A percentile compares a stretch with the other conserved stretches of the same genome.
Evolutionary conservation across 2,113 vertebrate genomes (phyloP).

Genomic region (Atlantisia rogersi): DNA sequence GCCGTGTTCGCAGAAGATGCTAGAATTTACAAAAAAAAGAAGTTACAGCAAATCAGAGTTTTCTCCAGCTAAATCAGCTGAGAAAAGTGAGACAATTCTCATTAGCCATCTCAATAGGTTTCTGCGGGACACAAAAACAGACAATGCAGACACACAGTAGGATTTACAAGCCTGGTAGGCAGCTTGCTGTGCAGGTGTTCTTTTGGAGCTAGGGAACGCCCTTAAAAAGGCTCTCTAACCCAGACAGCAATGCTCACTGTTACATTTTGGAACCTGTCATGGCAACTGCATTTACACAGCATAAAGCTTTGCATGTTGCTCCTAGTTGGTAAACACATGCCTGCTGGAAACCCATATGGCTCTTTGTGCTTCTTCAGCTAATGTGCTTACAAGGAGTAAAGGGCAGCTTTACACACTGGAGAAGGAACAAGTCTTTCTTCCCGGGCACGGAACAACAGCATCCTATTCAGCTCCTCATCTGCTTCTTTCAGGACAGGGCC

Average conservation of each 20-base stretch:
- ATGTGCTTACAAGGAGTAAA: not conserved
- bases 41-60: not conserved
- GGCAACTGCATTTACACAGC: not conserved
- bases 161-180: not conserved
- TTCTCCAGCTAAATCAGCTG: not conserved
- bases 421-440: not conserved
- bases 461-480: not conserved
- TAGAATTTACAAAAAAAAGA: slow-evolving; percentile 42
- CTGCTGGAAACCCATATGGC: not conserved
- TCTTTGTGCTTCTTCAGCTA: not conserved
- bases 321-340: accelerated
- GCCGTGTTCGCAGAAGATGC: slow-evolving; percentile 82
- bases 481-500: not conserved
- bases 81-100: not conserved
- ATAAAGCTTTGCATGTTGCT: not conserved
- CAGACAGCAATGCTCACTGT: no score
- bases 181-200: not conserved
- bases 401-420: not conserved
- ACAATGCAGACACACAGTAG: accelerated
- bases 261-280: not conserved
- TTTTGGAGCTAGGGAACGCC: not conserved
- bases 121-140: not conserved
- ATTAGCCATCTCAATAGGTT: accelerated
- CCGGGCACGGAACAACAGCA: not conserved
- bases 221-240: not conserved